Evolutionary conservation across 2,113 vertebrate species (phyloP).

Genomic region (Nipponia nippon): DNA sequence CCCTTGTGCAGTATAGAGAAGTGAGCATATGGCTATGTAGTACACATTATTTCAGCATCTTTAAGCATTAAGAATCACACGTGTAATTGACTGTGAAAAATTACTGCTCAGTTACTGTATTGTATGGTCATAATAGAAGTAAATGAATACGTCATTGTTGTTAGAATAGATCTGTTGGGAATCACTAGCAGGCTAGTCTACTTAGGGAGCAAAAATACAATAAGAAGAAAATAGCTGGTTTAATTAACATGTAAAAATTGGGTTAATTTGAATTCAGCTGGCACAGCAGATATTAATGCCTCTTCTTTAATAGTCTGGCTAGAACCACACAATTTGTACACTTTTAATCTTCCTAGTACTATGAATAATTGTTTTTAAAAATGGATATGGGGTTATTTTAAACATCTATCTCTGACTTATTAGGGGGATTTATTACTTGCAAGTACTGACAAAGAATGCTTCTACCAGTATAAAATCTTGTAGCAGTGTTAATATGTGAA

Average conservation of each 20-base stretch:
- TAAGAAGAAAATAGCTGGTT: constrained; percentile 87
- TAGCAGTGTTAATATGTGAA: not conserved
- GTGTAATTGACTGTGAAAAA: constrained; percentile 95
- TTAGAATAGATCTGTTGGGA: constrained; percentile 93
- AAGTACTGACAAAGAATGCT: not conserved
- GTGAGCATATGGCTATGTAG: constrained; percentile 86
- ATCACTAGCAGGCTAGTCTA: constrained; percentile 85
- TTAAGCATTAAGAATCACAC: constrained; percentile 86
- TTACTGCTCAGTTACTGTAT: constrained; percentile 95
- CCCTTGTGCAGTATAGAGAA: constrained; percentile 81
- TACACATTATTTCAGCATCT: constrained; percentile 90
- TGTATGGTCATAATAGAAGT: constrained; percentile 93
- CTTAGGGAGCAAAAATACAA: constrained; percentile 89
- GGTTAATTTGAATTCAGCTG: constrained; percentile 85
- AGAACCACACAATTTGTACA: constrained; percentile 51
- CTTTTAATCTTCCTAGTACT: constrained; percentile 51
- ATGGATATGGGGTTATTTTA: constrained; percentile 48
- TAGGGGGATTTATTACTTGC: not conserved
- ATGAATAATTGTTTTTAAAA: constrained; percentile 58
- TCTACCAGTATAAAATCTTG: not conserved
- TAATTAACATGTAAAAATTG: constrained; percentile 87
- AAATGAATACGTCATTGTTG: constrained; percentile 93
- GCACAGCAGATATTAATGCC: constrained; percentile 76
- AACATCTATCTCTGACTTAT: constrained; percentile 29
- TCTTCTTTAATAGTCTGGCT: constrained; percentile 62